Evolutionary conservation across 37 sponge, comb jelly and placozoan genomes (phyloP).

Genomic region (Dysidea cf. avara): DNA sequence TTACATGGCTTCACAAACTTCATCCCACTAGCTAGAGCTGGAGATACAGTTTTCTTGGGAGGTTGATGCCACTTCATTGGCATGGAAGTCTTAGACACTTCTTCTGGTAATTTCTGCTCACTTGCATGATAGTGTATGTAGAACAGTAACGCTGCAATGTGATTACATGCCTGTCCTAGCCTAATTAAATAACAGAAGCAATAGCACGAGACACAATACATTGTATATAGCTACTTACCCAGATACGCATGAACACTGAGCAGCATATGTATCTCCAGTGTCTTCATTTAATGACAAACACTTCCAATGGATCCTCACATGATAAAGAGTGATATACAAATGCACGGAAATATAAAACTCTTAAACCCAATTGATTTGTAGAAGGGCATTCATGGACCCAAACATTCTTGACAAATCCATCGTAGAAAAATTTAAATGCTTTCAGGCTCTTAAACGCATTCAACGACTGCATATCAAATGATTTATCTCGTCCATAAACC

Average conservation of each 20-base stretch:
- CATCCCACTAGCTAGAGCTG: neutral
- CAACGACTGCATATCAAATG: constrained; percentile 26
- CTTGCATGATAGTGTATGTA: no score
- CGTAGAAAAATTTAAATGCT: constrained; percentile 20
- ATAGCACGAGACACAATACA: no score
- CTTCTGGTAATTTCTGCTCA: neutral
- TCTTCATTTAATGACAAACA: constrained; percentile 36
- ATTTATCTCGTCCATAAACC: constrained; percentile 21
- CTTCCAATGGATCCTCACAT: constrained; percentile 13
- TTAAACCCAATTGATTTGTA: neutral
- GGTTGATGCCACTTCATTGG: constrained; percentile 28
- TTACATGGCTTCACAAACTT: constrained; percentile 21
- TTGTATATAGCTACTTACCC: no score
- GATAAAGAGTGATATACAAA: constrained; percentile 19
- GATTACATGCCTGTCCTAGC: no score
- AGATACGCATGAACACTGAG: constrained; percentile 18
- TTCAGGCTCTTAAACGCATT: constrained; percentile 26
- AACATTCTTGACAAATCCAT: constrained; percentile 40
- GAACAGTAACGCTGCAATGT: no score
- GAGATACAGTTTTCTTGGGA: neutral
- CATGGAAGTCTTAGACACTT: constrained; percentile 5
- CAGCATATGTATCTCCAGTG: constrained; percentile 38
- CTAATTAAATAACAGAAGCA: no score
- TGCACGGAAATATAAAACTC: constrained; percentile 19
- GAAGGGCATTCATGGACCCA: constrained; percentile 18